Conservation (phyloP, 2,888 invertebrate species). For the Drosophila mimica region DNA sequence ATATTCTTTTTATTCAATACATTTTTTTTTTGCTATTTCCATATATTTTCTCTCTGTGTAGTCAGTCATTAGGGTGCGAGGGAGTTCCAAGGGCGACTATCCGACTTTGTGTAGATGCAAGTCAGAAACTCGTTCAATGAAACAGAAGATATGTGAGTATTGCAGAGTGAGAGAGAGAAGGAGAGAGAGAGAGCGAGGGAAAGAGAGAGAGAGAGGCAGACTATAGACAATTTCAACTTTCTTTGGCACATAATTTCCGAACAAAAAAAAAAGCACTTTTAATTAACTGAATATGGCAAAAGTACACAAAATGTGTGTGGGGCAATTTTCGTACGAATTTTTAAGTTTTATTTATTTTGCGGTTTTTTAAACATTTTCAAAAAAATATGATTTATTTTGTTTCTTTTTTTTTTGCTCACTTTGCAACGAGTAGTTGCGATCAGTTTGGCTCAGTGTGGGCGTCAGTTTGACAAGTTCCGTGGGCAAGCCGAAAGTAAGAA, state of each 20-base stretch:
- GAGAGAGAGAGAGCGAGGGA: not conserved
- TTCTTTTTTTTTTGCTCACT: conserved; percentile 2
- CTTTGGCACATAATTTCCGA: conserved; percentile 45
- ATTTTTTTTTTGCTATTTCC: no score
- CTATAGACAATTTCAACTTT: conserved; percentile 62
- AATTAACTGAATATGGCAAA: conserved; percentile 72
- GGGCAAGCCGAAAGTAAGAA: conserved; percentile 50
- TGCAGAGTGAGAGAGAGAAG: not conserved
- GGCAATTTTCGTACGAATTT: conserved; percentile 24
- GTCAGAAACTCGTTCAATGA: conserved; percentile 31
- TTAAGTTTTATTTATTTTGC: conserved; percentile 41
- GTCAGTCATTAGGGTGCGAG: conserved; percentile 8
- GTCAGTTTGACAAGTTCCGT: conserved; percentile 48
- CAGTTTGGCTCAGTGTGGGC: conserved; percentile 32
- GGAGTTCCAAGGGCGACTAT: conserved; percentile 52
- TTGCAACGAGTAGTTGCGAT: conserved; percentile 12
- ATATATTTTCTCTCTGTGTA: conserved; percentile 46
- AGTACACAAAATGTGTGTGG: conserved; percentile 53
- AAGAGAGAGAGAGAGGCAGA: not conserved
- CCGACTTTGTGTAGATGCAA: conserved; percentile 25
- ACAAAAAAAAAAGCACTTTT: conserved; percentile 57
- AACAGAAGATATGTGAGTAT: conserved; percentile 12
- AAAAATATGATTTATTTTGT: not conserved
- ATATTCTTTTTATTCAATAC: not conserved
- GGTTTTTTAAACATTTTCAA: not conserved